These are phyloP conservation scores for Hylyphantes graminicola DNA, from an alignment of 1,140 invertebrate species.

Conservation along the genomic window DNA sequence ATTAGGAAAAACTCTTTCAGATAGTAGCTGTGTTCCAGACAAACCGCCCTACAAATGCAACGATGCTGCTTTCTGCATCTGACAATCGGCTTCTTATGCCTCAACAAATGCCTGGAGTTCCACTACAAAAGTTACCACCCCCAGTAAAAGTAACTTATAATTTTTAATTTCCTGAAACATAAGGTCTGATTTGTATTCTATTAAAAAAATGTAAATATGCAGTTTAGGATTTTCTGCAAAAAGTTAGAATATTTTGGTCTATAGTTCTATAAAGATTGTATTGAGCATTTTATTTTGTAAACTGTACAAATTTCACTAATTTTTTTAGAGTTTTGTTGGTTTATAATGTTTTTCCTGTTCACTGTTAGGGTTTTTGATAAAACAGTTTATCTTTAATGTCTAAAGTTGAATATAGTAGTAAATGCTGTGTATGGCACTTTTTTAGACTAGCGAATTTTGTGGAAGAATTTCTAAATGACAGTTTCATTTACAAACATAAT, in stretches of 20 bases:
- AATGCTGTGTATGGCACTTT: too few relatives aligned
- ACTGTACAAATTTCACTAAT: too few relatives aligned
- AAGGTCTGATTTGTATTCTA: neutral
- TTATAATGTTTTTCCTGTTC: too few relatives aligned
- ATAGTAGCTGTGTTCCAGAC: conserved; percentile 24
- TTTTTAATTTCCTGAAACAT: neutral
- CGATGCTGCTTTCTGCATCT: neutral
- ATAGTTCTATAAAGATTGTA: neutral
- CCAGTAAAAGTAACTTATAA: conserved; percentile 26
- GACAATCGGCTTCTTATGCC: conserved; percentile 49
- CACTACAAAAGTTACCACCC: conserved; percentile 14
- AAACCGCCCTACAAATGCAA: conserved; percentile 2
- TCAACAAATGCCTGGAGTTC: conserved; percentile 37
- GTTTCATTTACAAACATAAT: too few relatives aligned
- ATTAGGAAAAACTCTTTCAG: neutral
- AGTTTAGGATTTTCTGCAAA: neutral
- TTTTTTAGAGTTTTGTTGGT: too few relatives aligned
- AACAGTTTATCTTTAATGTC: too few relatives aligned
- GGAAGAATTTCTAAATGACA: too few relatives aligned
- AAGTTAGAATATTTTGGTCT: neutral
- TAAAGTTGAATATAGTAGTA: too few relatives aligned
- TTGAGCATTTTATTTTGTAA: neutral
- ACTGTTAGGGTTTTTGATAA: too few relatives aligned
- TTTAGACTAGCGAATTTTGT: too few relatives aligned
- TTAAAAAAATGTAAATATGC: neutral